A percentile compares a stretch with the other conserved stretches of the same genome.
Conservation (phyloP, 2,113 vertebrate genomes). For the Athene cunicularia region DNA sequence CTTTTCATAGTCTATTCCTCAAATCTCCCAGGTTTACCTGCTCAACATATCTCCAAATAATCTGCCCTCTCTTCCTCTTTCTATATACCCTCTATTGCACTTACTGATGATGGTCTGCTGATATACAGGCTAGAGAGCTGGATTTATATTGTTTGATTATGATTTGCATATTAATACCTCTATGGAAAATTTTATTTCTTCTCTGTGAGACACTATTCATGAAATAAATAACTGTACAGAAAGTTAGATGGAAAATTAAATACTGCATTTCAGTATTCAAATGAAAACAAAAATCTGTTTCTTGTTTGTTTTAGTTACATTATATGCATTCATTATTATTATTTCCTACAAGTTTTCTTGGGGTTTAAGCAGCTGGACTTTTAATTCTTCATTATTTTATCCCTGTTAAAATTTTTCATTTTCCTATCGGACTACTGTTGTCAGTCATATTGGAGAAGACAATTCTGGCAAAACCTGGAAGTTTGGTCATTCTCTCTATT, state of each 20-base stretch:
- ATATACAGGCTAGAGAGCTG: neutral
- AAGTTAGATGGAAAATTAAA: neutral
- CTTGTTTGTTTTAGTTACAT: neutral
- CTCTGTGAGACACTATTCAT: neutral
- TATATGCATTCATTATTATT: neutral
- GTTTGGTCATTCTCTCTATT: neutral
- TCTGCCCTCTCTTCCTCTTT: neutral
- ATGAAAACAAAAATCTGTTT: neutral
- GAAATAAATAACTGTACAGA: neutral
- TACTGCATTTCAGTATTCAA: neutral
- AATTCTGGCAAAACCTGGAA: neutral
- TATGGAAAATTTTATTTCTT: neutral
- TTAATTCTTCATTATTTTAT: neutral
- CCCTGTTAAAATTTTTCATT: neutral
- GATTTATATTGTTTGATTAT: neutral
- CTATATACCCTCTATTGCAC: neutral
- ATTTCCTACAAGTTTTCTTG: neutral
- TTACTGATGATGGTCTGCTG: neutral
- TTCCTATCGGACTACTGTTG: neutral
- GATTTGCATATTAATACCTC: neutral
- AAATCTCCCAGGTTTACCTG: neutral
- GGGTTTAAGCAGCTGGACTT: neutral
- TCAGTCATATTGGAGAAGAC: neutral
- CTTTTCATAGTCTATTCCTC: neutral
- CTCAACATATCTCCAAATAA: neutral